Percentiles rank a stretch among this genome's conserved stretches.
These are phyloP conservation scores for Zaprionus bogoriensis DNA, from an alignment of 2,888 invertebrate genomes.

Conservation along the genomic window DNA sequence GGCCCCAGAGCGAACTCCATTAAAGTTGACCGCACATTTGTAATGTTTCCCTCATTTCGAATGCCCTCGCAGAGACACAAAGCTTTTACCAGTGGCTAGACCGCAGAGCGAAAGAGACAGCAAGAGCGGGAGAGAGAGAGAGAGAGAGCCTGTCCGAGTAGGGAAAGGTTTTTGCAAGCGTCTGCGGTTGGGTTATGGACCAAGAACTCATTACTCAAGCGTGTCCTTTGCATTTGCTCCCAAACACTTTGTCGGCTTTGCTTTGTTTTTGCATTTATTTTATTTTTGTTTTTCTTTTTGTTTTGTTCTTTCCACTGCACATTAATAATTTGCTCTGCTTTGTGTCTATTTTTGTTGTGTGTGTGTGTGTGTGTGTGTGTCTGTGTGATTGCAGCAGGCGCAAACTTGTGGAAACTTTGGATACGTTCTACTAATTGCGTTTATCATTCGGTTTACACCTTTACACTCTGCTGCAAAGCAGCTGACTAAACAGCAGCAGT, in stretches of 20 bases:
- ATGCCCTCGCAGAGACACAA: conserved; percentile 10
- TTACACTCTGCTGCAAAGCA: conserved; percentile 28
- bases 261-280: too few species aligned
- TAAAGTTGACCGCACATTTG: conserved; percentile 54
- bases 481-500: conserved; percentile 67
- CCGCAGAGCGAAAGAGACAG: conserved; percentile 30
- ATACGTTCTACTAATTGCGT: conserved; percentile 40
- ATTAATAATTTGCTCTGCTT: conserved; percentile 46
- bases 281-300: too few species aligned
- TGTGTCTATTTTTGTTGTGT: too few species aligned
- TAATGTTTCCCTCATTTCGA: conserved; percentile 56
- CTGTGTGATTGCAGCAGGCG: conserved; percentile 24
- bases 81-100: conserved; percentile 34
- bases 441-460: conserved; percentile 42
- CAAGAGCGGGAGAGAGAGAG: neutral
- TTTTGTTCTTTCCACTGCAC: conserved; percentile 8
- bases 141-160: conserved; percentile 5
- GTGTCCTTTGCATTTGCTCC: conserved; percentile 44
- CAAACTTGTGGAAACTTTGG: conserved; percentile 3
- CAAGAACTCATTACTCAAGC: conserved; percentile 54
- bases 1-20: conserved; percentile 25
- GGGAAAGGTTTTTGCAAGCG: conserved; percentile 30
- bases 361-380: too few species aligned
- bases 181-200: conserved; percentile 49
- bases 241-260: conserved; percentile 51